phyloP scores from a whole-genome alignment of 2,113 vertebrate genomes.

The Odocoileus virginianus region DNA sequence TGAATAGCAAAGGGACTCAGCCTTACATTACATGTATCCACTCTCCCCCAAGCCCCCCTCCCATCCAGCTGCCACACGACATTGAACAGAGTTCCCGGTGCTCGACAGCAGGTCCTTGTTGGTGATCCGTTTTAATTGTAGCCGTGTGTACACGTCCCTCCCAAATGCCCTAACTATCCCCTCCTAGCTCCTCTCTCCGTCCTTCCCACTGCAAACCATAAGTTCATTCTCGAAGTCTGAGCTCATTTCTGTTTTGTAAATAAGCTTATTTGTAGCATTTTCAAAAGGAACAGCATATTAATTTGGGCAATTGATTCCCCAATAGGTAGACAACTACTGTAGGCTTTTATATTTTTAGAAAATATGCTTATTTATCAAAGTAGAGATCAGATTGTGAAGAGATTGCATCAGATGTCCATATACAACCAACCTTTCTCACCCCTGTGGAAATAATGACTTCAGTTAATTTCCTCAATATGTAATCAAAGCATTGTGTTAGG shows the following conservation, averaged over 20 bases:
- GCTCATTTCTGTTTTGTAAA: not conserved
- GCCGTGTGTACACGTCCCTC: accelerated
- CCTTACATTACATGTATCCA: not conserved
- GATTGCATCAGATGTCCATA: not conserved
- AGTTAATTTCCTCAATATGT: not conserved
- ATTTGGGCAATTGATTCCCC: not conserved
- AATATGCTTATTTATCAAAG: not conserved
- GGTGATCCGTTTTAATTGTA: accelerated
- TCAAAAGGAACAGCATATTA: not conserved
- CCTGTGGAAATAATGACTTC: not conserved
- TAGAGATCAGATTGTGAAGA: not conserved
- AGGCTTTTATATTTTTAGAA: not conserved
- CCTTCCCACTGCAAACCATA: not conserved
- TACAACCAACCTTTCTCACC: not conserved
- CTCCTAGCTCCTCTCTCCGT: not conserved
- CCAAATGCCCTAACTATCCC: not conserved
- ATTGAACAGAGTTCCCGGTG: not conserved
- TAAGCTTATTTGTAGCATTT: not conserved
- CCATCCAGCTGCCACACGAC: accelerated
- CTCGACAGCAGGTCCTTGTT: accelerated
- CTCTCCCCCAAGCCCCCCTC: not conserved
- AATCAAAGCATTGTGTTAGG: not conserved
- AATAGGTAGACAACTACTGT: not conserved
- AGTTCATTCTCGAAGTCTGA: not conserved
- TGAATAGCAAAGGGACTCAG: not conserved